A percentile compares a stretch with the other conserved stretches of the same genome.
phyloP scores from a whole-genome alignment of 2,113 vertebrate genomes.

The Erythrolamprus reginae region DNA sequence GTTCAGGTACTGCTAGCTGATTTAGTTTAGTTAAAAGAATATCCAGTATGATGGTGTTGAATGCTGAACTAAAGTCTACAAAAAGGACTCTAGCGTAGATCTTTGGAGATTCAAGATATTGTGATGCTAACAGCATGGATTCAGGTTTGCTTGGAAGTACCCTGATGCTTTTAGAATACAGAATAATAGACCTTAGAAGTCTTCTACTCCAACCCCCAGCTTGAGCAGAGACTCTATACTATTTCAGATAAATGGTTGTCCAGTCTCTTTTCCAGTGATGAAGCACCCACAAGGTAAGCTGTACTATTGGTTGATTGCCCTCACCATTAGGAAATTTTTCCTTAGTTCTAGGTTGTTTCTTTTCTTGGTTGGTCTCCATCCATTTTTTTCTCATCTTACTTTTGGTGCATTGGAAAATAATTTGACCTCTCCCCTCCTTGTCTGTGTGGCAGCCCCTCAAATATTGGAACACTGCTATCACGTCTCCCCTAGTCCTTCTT shows the following conservation, averaged over 20 bases:
- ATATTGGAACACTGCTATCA: not conserved
- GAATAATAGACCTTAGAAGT: not conserved
- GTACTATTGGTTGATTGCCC: not conserved
- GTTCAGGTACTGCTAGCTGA: too few species aligned
- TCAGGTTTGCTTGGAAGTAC: not conserved
- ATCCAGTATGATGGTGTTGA: too few species aligned
- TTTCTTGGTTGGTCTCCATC: not conserved
- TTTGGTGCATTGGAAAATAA: not conserved
- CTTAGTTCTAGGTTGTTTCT: not conserved
- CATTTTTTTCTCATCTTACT: not conserved
- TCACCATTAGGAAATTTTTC: not conserved
- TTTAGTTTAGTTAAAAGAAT: too few species aligned
- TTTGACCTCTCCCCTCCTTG: not conserved
- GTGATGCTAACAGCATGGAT: too few species aligned
- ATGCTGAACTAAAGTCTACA: too few species aligned
- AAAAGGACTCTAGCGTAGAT: too few species aligned
- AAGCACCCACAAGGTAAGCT: not conserved
- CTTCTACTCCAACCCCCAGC: not conserved
- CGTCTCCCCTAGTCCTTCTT: not conserved
- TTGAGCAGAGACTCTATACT: not conserved
- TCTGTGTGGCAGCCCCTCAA: not conserved
- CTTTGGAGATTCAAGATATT: too few species aligned
- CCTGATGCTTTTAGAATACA: not conserved
- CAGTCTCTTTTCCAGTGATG: not conserved
- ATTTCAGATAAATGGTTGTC: not conserved